These are phyloP conservation scores for Paradisaea rubra DNA, from an alignment of 2,113 vertebrate species.

Conservation along the genomic window DNA sequence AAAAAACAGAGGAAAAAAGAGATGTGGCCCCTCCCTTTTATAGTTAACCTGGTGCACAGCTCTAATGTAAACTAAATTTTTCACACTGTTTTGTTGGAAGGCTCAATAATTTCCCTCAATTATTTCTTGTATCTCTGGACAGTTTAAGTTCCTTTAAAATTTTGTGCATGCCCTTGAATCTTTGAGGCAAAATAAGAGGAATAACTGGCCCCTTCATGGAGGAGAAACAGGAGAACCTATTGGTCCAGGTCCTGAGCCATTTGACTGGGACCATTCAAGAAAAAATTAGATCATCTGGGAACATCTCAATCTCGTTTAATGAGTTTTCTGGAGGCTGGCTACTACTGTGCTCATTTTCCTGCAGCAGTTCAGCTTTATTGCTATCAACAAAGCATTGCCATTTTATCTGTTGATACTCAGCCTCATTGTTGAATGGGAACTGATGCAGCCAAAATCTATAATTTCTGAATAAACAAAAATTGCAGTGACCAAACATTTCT, in stretches of 20 bases:
- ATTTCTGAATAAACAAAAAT: background rate
- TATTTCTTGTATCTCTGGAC: background rate
- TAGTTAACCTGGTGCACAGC: background rate
- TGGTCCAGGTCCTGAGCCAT: background rate
- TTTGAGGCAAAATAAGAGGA: background rate
- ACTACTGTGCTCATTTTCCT: background rate
- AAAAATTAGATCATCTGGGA: background rate
- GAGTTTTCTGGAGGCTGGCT: background rate
- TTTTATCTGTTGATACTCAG: background rate
- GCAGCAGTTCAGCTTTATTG: background rate
- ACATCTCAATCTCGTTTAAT: background rate
- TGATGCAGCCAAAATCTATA: background rate
- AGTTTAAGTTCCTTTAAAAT: background rate
- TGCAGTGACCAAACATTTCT: background rate
- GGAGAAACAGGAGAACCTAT: background rate
- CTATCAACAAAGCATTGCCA: background rate
- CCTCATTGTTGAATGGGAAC: background rate
- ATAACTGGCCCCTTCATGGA: background rate
- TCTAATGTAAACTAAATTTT: background rate
- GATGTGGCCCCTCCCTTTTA: background rate
- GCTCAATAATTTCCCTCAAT: background rate
- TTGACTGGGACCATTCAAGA: background rate
- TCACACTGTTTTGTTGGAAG: background rate
- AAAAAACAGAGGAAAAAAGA: background rate
- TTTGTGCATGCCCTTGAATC: background rate